These are phyloP conservation scores for Pagrus major DNA, from an alignment of 2,113 vertebrate species.

Conservation along the genomic window DNA sequence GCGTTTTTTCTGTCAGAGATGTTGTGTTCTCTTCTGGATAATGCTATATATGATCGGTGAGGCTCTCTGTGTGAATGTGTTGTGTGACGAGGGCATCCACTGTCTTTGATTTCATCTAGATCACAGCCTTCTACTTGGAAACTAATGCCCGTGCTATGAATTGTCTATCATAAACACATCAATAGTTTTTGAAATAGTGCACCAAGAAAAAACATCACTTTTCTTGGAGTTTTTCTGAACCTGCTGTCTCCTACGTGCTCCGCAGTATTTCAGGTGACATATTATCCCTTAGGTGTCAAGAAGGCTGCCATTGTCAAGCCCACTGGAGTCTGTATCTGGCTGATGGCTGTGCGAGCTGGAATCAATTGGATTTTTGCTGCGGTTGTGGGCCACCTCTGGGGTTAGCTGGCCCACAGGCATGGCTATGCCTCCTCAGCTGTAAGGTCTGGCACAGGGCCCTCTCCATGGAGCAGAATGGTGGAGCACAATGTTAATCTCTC, in stretches of 20 bases:
- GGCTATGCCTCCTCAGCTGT: slow-evolving; percentile 70
- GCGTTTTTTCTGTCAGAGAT: slow-evolving; percentile 21
- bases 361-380: slow-evolving; percentile 57
- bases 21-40: slow-evolving; percentile 15
- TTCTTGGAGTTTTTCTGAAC: slow-evolving; percentile 19
- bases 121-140: neutral
- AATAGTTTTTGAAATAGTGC: neutral
- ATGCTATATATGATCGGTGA: slow-evolving; percentile 26
- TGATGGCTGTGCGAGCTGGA: slow-evolving; percentile 55
- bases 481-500: slow-evolving; percentile 68
- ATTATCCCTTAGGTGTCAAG: slow-evolving; percentile 48
- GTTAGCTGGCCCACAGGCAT: slow-evolving; percentile 60
- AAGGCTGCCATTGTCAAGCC: slow-evolving; percentile 37
- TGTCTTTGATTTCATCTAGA: slow-evolving; percentile 11
- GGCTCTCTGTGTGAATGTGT: slow-evolving; percentile 3
- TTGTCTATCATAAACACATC: neutral
- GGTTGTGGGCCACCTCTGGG: slow-evolving; percentile 63
- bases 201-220: slow-evolving; percentile 18
- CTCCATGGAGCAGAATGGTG: slow-evolving; percentile 62
- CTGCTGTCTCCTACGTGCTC: slow-evolving; percentile 16
- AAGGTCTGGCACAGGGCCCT: slow-evolving; percentile 62
- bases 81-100: neutral
- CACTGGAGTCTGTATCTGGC: slow-evolving; percentile 42
- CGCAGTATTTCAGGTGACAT: slow-evolving; percentile 48
- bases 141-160: neutral